Conservation (phyloP, 1,140 invertebrate genomes). For the Neomicropteryx cornuta region DNA sequence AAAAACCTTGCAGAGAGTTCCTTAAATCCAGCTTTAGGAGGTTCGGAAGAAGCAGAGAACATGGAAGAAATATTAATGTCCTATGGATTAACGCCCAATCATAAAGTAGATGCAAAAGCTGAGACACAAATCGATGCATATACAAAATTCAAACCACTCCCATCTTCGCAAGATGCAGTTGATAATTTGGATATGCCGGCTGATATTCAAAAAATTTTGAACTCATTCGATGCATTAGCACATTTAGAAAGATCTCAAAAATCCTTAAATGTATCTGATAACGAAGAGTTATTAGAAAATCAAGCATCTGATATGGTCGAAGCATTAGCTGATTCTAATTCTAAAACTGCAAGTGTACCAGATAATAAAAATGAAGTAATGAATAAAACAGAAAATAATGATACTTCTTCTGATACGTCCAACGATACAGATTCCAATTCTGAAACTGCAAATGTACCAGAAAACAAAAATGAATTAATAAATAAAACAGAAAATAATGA, state of each 20-base stretch:
- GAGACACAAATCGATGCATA: too few species aligned
- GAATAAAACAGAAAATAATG: constrained; percentile 30
- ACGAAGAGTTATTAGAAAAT: not conserved
- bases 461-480: constrained; percentile 6
- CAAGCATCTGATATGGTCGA: constrained; percentile 7
- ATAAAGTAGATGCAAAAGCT: too few species aligned
- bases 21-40: too few species aligned
- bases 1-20: too few species aligned
- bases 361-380: constrained; percentile 27
- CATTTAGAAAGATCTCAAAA: not conserved
- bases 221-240: constrained; percentile 9
- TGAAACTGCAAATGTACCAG: constrained; percentile 3
- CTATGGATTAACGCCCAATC: too few species aligned
- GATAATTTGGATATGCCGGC: constrained; percentile 1
- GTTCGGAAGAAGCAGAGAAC: too few species aligned
- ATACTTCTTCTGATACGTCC: constrained; percentile 19
- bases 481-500: constrained; percentile 16
- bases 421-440: constrained; percentile 5
- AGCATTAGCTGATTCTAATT: constrained; percentile 16
- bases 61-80: too few species aligned
- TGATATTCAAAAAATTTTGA: constrained; percentile 11
- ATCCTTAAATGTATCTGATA: not conserved
- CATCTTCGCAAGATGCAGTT: not conserved
- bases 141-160: constrained; percentile 11
- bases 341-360: constrained; percentile 7